Conservation (phyloP, 1,140 invertebrate genomes). For the Grapholita molesta region DNA sequence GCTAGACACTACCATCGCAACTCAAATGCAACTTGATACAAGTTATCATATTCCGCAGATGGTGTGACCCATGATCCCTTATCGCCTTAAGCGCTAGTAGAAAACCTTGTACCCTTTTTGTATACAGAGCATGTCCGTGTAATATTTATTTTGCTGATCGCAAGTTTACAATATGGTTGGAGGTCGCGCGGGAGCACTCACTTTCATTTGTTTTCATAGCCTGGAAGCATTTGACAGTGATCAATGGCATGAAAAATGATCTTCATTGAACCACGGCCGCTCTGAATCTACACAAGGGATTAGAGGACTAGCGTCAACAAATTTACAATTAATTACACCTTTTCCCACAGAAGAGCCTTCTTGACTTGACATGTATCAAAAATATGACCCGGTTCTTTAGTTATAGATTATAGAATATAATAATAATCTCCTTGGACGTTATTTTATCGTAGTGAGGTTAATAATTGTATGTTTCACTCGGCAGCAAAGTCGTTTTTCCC, state of each 20-base stretch:
- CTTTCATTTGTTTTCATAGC: conserved; percentile 4
- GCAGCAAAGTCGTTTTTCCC: too few relatives aligned
- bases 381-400: too few relatives aligned
- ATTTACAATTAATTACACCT: not conserved
- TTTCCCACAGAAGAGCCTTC: not conserved
- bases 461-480: too few relatives aligned
- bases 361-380: too few relatives aligned
- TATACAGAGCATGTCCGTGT: not conserved
- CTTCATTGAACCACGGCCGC: not conserved
- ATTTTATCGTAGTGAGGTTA: too few relatives aligned
- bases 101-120: not conserved
- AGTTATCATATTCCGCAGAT: not conserved
- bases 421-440: too few relatives aligned
- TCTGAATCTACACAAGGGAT: not conserved
- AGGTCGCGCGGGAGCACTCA: not conserved
- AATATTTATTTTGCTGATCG: not conserved
- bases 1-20: not conserved
- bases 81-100: not conserved
- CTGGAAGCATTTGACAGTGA: not conserved
- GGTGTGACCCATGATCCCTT: not conserved
- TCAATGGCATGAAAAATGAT: conserved; percentile 11
- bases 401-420: too few relatives aligned
- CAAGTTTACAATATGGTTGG: not conserved
- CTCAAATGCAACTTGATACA: not conserved
- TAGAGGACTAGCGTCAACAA: not conserved